Evolutionary conservation across 2,797 vertebrate genomes (phyloP).

Genomic region (Meriones psammophilus): DNA sequence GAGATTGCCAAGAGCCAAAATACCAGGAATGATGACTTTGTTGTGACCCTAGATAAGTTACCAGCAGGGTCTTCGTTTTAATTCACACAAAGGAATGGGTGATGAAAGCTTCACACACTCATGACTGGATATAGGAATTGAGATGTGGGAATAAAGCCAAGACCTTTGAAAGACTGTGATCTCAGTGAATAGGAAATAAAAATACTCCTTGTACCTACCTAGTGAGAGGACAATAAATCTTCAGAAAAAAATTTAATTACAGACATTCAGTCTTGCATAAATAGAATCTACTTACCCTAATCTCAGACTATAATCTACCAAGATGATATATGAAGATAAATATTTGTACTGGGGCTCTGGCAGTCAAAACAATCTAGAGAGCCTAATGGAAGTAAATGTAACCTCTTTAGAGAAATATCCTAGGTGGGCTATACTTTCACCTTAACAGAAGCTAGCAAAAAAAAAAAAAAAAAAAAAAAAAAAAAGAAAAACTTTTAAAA

Average conservation of each 20-base stretch:
- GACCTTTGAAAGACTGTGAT: constrained; percentile 24
- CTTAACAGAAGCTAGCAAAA: constrained; percentile 27
- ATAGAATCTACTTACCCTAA: not conserved
- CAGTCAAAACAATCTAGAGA: not conserved
- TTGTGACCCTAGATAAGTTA: not conserved
- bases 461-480: too few species aligned
- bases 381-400: not conserved
- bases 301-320: not conserved
- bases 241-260: constrained; percentile 44
- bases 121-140: not conserved
- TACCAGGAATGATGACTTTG: constrained; percentile 5
- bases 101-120: constrained; percentile 16
- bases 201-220: not conserved
- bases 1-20: not conserved
- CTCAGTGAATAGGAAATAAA: not conserved
- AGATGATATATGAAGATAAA: not conserved
- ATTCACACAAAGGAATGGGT: not conserved
- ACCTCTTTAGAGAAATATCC: not conserved
- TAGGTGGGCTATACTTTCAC: not conserved
- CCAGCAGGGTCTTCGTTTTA: constrained; percentile 11
- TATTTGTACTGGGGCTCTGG: not conserved
- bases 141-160: constrained; percentile 28
- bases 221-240: constrained; percentile 44
- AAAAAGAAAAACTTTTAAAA: not conserved
- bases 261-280: not conserved